Evolutionary conservation across 2,888 invertebrate genomes (phyloP), one percentile per base, ranked within the genome.

Genomic region (Lochmaea capreae): DNA sequence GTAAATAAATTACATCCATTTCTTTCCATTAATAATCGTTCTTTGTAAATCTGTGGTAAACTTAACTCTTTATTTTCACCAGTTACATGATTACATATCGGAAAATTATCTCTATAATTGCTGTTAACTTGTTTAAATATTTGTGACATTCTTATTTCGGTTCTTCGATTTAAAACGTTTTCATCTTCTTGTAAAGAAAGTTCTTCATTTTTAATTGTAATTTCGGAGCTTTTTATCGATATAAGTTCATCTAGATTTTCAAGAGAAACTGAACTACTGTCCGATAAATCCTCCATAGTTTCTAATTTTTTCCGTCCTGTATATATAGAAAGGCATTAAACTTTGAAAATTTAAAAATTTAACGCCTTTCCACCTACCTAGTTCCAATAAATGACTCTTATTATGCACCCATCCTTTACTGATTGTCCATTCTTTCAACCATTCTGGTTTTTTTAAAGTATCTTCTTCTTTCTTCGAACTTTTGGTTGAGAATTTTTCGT

Each of bases 351-450:
- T 42, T 62, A 43, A n/a, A 63, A 63, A 63, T 42, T 63, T 63
- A 39, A 43, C n/a, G 4, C 62, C 18, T 33, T 59, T 67, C 11
- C 65, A 59, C 11, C 49, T 54, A 18, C 75, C 84, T 42, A 86
- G 77, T 54, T 81, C 81, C 18, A 87, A 77, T 75, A 87, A 79
- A 79, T 86, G 86, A 11, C 84, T 84, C 66, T 85, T 81, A 76
- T 87, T 87, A 73, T 87, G 87, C 73, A 87, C 85, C 87, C 87
- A 87, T 2, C 87, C 87, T 75, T 87, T 87, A 71, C 87, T 87
- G n/a, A 87, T 87, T 0, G 87, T 87, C 87, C 87, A 87, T 77
- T 87, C 87, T 72, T 87, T 87, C 59, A 86, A 75, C 87, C 87
- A 87, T 74, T 85, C 86, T 0, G 86, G 86, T 79, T 84, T 85